phyloP scores from a whole-genome alignment of 1,140 invertebrate genomes.

The Eufriesea mexicana region DNA sequence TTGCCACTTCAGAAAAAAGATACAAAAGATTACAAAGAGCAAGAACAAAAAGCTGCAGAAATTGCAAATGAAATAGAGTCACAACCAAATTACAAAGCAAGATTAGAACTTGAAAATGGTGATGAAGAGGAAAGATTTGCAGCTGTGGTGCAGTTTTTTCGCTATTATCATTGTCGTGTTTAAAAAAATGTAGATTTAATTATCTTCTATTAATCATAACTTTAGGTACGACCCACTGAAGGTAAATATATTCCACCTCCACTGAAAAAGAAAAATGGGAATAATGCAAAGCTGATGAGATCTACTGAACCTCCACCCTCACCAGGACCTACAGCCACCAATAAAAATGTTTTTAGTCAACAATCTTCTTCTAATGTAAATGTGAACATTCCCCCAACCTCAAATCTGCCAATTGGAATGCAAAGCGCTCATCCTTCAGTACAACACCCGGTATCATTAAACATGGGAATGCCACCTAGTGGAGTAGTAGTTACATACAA shows the following conservation, averaged over 20 bases:
- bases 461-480: conserved; percentile 78
- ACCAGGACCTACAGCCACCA: conserved; percentile 71
- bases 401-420: conserved; percentile 78
- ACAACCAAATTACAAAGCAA: conserved; percentile 90
- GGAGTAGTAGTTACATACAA: conserved; percentile 79
- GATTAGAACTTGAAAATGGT: conserved; percentile 93
- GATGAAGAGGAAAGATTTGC: conserved; percentile 94
- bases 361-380: conserved; percentile 75
- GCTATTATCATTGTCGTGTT: conserved; percentile 12
- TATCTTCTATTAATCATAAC: conserved; percentile 18
- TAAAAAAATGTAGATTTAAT: neutral
- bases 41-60: conserved; percentile 88
- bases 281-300: conserved; percentile 83
- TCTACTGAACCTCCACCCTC: conserved; percentile 83
- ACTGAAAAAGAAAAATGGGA: conserved; percentile 86
- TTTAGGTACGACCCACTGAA: conserved; percentile 73
- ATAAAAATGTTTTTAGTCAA: conserved; percentile 79
- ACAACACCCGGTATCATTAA: conserved; percentile 77
- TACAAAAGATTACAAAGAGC: conserved; percentile 91
- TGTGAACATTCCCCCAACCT: conserved; percentile 75
- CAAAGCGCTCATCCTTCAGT: conserved; percentile 73
- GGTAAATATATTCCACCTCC: conserved; percentile 91
- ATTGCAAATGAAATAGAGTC: conserved; percentile 95
- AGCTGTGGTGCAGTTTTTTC: conserved; percentile 84
- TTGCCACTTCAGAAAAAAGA: conserved; percentile 91